Conservation (phyloP, 2,888 invertebrate species). For the Tenodera sinensis region DNA sequence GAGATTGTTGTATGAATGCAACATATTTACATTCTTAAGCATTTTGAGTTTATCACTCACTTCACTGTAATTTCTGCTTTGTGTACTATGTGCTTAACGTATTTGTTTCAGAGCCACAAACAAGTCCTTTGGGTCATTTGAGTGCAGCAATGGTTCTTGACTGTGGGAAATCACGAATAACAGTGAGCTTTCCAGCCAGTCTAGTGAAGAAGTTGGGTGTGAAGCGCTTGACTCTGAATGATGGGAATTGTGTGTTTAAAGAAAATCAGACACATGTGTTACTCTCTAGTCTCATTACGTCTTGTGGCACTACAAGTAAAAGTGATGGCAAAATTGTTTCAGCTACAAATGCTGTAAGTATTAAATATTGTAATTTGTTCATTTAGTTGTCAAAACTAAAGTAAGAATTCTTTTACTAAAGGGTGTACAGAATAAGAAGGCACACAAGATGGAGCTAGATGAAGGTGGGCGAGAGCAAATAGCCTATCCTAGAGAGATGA, state of each 20-base stretch:
- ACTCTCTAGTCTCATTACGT: constrained; percentile 37
- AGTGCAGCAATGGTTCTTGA: constrained; percentile 34
- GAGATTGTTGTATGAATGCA: too few species aligned
- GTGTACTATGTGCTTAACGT: neutral
- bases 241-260: constrained; percentile 34
- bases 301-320: constrained; percentile 38
- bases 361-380: too few species aligned
- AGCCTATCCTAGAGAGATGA: too few species aligned
- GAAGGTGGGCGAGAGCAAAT: too few species aligned
- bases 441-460: too few species aligned
- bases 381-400: too few species aligned
- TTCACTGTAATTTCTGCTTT: too few species aligned
- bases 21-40: too few species aligned
- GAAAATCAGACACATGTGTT: constrained; percentile 40
- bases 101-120: neutral
- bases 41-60: too few species aligned
- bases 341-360: constrained; percentile 40
- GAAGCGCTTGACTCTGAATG: constrained; percentile 32
- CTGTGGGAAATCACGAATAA: constrained; percentile 34
- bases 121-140: constrained; percentile 19
- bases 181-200: constrained; percentile 35
- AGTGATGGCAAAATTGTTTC: constrained; percentile 35
- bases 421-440: too few species aligned
- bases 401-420: too few species aligned
- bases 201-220: constrained; percentile 36